A percentile compares a stretch with the other conserved stretches of the same genome.
Evolutionary conservation across 2,888 invertebrate species (phyloP).

Genomic region (Pachymerium ferrugineum): DNA sequence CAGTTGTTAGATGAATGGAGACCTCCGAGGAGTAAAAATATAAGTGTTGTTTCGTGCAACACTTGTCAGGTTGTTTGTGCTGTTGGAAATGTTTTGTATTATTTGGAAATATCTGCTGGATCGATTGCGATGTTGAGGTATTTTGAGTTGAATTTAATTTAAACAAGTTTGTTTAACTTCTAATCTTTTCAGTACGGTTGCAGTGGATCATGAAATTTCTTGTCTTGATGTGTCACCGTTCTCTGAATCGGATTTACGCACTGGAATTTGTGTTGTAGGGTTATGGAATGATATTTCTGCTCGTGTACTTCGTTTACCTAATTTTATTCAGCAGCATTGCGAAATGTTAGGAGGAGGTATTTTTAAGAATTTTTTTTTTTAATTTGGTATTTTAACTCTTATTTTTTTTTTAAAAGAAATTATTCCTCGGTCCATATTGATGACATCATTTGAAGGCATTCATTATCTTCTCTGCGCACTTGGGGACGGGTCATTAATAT

Average conservation of each 20-base stretch:
- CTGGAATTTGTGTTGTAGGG: constrained; percentile 80
- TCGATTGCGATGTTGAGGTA: constrained; percentile 59
- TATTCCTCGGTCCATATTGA: constrained; percentile 89
- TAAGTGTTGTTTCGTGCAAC: constrained; percentile 84
- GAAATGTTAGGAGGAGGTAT: constrained; percentile 80
- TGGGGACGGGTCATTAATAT: constrained; percentile 96
- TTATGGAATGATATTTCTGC: constrained; percentile 97
- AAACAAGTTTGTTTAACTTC: not conserved
- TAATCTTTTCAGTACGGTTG: constrained; percentile 45
- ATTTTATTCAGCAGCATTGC: constrained; percentile 71
- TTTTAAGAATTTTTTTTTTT: not conserved
- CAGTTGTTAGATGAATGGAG: constrained; percentile 63
- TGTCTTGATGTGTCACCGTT: constrained; percentile 88
- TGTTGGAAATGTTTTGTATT: constrained; percentile 78
- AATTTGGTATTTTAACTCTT: not conserved
- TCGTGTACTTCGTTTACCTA: constrained; percentile 73
- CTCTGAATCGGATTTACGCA: constrained; percentile 50
- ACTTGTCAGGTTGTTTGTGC: constrained; percentile 72
- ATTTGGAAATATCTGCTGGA: constrained; percentile 65
- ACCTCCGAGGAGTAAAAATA: constrained; percentile 62
- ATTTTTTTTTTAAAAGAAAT: constrained; percentile 63
- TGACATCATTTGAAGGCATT: constrained; percentile 88
- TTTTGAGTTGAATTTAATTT: not conserved
- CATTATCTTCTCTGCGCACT: constrained; percentile 85
- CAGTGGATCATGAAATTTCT: constrained; percentile 89